A percentile compares a stretch with the other conserved stretches of the same genome.
These are phyloP conservation scores for Carassius carassius DNA, from an alignment of 2,113 vertebrate genomes.

Conservation along the genomic window DNA sequence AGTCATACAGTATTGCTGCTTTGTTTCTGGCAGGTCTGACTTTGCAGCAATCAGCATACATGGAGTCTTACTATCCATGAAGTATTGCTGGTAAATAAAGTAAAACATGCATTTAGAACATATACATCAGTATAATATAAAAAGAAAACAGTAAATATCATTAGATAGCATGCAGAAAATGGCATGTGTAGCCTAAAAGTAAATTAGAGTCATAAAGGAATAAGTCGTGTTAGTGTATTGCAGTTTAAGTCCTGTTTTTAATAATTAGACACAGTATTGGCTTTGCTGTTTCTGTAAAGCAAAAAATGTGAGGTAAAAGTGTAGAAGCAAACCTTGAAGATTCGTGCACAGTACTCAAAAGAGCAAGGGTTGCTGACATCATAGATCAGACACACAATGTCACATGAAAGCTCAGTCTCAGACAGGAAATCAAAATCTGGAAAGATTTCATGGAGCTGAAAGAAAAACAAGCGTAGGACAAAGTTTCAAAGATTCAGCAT, in stretches of 20 bases:
- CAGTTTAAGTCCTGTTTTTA: not conserved
- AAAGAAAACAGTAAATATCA: not conserved
- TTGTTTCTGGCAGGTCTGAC: constrained; percentile 91
- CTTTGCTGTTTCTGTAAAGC: not conserved
- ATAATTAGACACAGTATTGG: not conserved
- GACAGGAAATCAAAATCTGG: constrained; percentile 88
- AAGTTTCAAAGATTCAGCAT: not conserved
- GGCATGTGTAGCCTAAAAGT: not conserved
- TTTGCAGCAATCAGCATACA: constrained; percentile 93
- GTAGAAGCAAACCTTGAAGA: constrained; percentile 85
- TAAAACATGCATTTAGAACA: constrained; percentile 22
- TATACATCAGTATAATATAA: not conserved
- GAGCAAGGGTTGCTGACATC: constrained; percentile 92
- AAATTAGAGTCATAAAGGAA: not conserved
- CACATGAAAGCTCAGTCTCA: constrained; percentile 86
- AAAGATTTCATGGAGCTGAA: constrained; percentile 88
- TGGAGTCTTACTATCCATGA: constrained; percentile 92
- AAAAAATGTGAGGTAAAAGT: not conserved
- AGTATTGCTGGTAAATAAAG: constrained; percentile 84
- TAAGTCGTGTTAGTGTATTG: not conserved
- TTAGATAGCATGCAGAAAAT: not conserved
- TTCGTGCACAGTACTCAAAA: constrained; percentile 93
- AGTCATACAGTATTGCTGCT: constrained; percentile 85
- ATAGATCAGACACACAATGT: constrained; percentile 91
- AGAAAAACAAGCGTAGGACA: not conserved